Base-by-base conservation (phyloP, 2,113 vertebrate species). In the Sula dactylatra region DNA sequence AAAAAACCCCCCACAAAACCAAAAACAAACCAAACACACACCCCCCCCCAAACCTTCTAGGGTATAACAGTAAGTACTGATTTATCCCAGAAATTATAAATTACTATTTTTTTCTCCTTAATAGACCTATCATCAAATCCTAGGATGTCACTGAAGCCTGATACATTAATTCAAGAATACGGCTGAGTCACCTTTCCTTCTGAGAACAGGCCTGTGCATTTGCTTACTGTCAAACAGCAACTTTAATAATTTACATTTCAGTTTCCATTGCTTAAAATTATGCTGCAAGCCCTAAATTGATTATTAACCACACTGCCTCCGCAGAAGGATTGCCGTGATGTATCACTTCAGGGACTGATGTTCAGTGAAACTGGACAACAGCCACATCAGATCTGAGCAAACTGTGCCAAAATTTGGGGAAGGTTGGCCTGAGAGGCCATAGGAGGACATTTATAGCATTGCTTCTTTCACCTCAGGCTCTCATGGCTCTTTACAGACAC, bases 51-150 rank as follows among this genome's bases (percentile, higher is more conserved):
- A 20, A 42, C 24, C 71, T 67, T 62, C 62, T 52, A 67, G 20
- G 18, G 42, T 80, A 58, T 76, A 93, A 91, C 20, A 70, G 45
- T 42, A 90, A 82, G 62, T 82, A 88, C 61, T 79, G 79, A 80
- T 96, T 96, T 96, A 93, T 91, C 55, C 61, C 74, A 82, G 93
- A 94, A 91, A 90, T 82, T 76, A 93, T 87, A 88, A 93, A 86
- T 90, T 82, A 91, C 82, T 90, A 45, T 84, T 91, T 96, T 96
- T 93, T 84, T 59, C 70, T 90, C 49, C 45, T 82, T 85, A 94
- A 85, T 40, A 87, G 76, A 91, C 25, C 73, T 88, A 91, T 79
- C 27, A 6, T 24, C 52, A 90, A 82, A 88, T 47, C 65, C 50
- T 21, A 76, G 50, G 38, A 86, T 72, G 87, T 71, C 76, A 71